These are phyloP conservation scores for Antrozous pallidus DNA, from an alignment of 2,797 vertebrate species.

Conservation along the genomic window DNA sequence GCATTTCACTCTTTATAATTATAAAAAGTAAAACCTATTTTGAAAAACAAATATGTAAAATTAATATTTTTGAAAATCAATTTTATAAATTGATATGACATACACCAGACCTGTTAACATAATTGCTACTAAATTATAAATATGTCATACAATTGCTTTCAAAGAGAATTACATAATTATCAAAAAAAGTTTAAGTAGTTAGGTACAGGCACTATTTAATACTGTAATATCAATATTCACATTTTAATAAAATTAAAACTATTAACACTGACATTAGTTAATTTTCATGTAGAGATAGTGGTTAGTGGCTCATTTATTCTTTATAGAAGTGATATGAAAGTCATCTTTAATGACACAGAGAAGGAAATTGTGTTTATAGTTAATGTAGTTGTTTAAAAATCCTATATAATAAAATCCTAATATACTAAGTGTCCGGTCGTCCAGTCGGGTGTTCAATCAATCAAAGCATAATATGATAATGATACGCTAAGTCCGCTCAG, in stretches of 20 bases:
- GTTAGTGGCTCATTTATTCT: background rate
- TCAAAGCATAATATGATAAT: too few relatives aligned
- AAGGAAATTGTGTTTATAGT: background rate
- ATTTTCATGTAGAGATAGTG: background rate
- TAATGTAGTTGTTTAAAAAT: background rate
- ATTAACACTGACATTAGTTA: background rate
- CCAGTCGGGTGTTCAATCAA: fast-evolving
- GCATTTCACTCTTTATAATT: background rate
- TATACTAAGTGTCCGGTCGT: too few relatives aligned
- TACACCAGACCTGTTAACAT: background rate
- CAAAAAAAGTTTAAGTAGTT: background rate
- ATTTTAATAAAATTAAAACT: slow-evolving; percentile 1
- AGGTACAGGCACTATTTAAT: background rate
- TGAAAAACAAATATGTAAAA: background rate
- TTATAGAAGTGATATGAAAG: background rate
- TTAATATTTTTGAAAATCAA: background rate
- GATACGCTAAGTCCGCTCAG: too few relatives aligned
- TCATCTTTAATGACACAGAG: background rate
- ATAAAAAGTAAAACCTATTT: background rate
- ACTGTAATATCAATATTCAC: background rate
- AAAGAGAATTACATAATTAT: background rate
- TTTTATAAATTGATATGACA: background rate
- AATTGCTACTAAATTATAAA: slow-evolving; percentile 8
- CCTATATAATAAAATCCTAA: too few relatives aligned
- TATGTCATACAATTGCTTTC: background rate